Percentiles rank a stretch among this genome's conserved stretches.
These are phyloP conservation scores for Tachina fera DNA, from an alignment of 2,888 invertebrate genomes.

Conservation along the genomic window DNA sequence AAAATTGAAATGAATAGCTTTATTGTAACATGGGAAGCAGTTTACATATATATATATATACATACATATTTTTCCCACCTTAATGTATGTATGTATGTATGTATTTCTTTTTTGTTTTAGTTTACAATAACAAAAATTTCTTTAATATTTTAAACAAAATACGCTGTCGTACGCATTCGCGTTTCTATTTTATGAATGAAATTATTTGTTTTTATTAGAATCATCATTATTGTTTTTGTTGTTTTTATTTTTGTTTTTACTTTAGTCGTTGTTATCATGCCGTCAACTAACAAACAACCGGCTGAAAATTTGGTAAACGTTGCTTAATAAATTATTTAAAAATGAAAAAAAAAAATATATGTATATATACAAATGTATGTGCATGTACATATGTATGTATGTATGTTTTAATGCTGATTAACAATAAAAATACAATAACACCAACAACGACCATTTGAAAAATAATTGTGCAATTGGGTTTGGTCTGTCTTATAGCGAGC, in stretches of 20 bases:
- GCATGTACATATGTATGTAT: too few relatives aligned
- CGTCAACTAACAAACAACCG: slow-evolving; percentile 21
- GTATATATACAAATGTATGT: too few relatives aligned
- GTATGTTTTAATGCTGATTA: slow-evolving; percentile 38
- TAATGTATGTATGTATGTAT: too few relatives aligned
- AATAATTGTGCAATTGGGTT: slow-evolving; percentile 31
- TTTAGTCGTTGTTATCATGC: slow-evolving; percentile 25
- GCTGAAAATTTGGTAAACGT: slow-evolving; percentile 43
- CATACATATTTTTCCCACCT: too few relatives aligned
- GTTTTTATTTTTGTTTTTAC: neutral
- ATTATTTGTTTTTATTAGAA: slow-evolving; percentile 21
- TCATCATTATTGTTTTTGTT: neutral
- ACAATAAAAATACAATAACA: slow-evolving; percentile 12
- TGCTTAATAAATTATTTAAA: slow-evolving; percentile 59
- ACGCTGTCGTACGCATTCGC: slow-evolving; percentile 58
- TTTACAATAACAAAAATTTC: neutral
- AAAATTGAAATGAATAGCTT: too few relatives aligned
- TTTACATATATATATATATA: too few relatives aligned
- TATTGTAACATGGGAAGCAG: too few relatives aligned
- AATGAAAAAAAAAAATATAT: slow-evolving; percentile 23
- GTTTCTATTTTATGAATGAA: slow-evolving; percentile 53
- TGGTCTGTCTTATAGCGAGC: neutral
- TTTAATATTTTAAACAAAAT: slow-evolving; percentile 58
- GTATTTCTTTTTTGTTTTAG: neutral
- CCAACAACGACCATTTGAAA: neutral